A percentile compares a stretch with the other conserved stretches of the same genome.
Evolutionary conservation across 2,797 vertebrate species (phyloP).

Genomic region (Pterois miles): DNA sequence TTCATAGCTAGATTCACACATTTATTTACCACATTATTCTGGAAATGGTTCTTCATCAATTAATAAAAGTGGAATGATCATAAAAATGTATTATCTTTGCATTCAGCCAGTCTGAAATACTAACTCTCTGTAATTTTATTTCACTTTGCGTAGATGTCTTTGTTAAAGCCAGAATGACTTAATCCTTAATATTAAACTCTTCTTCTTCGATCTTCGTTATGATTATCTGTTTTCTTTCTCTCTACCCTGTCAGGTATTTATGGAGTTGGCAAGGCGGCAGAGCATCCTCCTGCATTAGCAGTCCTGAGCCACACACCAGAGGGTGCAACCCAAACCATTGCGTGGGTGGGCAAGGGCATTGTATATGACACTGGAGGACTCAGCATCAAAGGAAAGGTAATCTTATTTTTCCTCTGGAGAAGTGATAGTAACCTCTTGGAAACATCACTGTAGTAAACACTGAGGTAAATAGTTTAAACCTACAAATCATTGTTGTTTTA

Average conservation of each 20-base stretch:
- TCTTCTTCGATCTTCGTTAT: background rate
- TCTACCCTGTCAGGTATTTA: constrained; percentile 87
- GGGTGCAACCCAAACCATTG: constrained; percentile 96
- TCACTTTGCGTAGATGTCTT: background rate
- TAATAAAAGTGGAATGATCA: background rate
- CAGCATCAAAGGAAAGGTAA: constrained; percentile 98
- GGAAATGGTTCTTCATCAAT: background rate
- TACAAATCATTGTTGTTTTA: background rate
- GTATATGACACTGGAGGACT: constrained; percentile 98
- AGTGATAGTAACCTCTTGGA: background rate
- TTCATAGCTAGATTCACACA: background rate
- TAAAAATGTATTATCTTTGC: background rate
- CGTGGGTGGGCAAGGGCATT: constrained; percentile 98
- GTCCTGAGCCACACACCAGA: constrained; percentile 94
- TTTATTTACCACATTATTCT: background rate
- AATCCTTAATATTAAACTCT: background rate
- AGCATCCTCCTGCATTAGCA: constrained; percentile 92
- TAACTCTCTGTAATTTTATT: background rate
- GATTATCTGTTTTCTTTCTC: background rate
- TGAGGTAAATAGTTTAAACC: background rate
- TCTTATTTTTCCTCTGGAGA: background rate
- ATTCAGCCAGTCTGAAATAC: background rate
- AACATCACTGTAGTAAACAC: background rate
- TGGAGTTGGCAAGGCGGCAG: constrained; percentile 95
- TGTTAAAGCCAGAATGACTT: background rate